A percentile compares a stretch with the other conserved stretches of the same genome.
Evolutionary conservation across 1,140 invertebrate species (phyloP).

Genomic region (Sycophila sp.): DNA sequence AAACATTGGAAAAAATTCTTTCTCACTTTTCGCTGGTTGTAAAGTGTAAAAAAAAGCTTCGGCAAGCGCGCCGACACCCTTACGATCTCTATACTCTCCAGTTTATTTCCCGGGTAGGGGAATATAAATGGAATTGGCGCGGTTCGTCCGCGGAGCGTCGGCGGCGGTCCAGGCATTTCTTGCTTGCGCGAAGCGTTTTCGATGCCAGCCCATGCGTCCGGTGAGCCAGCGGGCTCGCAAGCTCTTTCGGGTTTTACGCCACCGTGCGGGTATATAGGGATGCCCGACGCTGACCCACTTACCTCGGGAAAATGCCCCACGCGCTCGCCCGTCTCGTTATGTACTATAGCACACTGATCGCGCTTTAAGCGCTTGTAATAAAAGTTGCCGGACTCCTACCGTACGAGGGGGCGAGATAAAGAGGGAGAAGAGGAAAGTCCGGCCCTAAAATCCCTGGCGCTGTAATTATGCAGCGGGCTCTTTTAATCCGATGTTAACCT

Average conservation of each 20-base stretch:
- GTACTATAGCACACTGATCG: not conserved
- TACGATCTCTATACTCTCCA: conserved; percentile 10
- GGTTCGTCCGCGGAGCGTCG: not conserved
- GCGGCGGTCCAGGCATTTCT: no score
- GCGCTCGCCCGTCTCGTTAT: not conserved
- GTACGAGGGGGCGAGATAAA: no score
- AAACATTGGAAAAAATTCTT: no score
- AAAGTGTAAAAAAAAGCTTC: not conserved
- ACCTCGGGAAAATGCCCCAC: conserved; percentile 1
- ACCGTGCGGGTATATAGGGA: not conserved
- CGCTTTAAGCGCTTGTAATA: conserved; percentile 12
- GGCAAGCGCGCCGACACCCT: not conserved
- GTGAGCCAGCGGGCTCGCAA: no score
- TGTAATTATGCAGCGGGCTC: conserved; percentile 11
- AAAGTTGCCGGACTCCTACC: not conserved
- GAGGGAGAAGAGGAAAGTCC: not conserved
- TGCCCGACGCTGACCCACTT: not conserved
- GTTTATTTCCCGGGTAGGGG: not conserved
- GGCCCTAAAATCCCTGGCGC: not conserved
- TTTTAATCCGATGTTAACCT: conserved; percentile 14
- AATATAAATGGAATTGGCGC: not conserved
- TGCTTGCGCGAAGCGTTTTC: no score
- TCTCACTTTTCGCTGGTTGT: not conserved
- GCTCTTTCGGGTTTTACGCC: no score
- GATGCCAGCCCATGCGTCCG: no score